Evolutionary conservation across 2,797 vertebrate species (phyloP).

Genomic region (Ciconia nigra): DNA sequence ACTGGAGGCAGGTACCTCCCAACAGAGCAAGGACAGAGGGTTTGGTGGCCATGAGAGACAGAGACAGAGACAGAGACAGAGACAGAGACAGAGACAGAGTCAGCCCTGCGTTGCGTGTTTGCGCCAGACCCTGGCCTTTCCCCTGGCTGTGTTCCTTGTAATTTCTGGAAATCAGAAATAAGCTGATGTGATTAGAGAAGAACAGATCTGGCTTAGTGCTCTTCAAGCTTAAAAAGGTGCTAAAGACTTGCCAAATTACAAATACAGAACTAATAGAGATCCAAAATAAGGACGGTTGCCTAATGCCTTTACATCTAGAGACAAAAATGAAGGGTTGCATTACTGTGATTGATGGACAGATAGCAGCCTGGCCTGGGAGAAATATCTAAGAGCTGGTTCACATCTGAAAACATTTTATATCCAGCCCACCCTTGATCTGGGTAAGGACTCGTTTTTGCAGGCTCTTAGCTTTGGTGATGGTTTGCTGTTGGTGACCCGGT

Average conservation of each 20-base stretch:
- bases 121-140: conserved; percentile 6
- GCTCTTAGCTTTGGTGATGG: neutral
- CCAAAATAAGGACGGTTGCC: conserved; percentile 27
- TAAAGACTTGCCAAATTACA: conserved; percentile 60
- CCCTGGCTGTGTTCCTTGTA: conserved; percentile 70
- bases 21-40: neutral
- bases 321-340: conserved; percentile 15
- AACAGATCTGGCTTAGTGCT: conserved; percentile 77
- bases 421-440: neutral
- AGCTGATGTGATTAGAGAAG: conserved; percentile 78
- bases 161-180: conserved; percentile 81
- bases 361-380: neutral
- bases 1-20: neutral
- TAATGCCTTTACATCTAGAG: conserved; percentile 26
- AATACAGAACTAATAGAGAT: conserved; percentile 39
- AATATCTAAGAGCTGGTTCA: neutral
- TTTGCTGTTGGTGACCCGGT: conserved; percentile 5
- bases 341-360: neutral
- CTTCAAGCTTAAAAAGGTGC: conserved; percentile 68
- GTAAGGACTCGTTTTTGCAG: neutral
- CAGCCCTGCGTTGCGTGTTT: neutral
- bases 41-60: neutral
- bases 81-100: neutral
- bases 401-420: neutral
- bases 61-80: neutral